Evolutionary conservation across 1,140 invertebrate genomes (phyloP).

Genomic region (Amphibalanus amphitrite): DNA sequence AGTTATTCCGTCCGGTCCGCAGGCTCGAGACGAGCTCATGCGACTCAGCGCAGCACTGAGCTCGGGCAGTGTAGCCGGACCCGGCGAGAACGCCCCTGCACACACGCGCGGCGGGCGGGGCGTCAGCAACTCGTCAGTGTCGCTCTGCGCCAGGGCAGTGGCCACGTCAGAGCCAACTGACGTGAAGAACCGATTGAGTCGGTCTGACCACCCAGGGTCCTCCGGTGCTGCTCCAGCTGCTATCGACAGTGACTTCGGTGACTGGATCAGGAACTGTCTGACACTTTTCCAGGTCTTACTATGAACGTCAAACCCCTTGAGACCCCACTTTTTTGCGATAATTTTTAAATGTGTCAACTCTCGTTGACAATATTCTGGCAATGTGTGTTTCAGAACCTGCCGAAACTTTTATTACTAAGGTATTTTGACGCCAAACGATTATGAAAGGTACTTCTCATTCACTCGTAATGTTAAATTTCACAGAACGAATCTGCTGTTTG

Average conservation of each 20-base stretch:
- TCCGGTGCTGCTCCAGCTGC: neutral
- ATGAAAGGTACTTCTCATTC: no score
- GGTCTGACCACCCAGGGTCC: neutral
- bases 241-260: neutral
- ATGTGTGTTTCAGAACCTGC: no score
- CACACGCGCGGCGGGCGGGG: neutral
- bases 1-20: neutral
- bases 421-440: no score
- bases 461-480: no score
- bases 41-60: neutral
- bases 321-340: no score
- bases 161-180: neutral
- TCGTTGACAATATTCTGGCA: no score
- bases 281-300: no score
- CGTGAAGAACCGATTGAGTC: neutral
- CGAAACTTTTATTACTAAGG: no score
- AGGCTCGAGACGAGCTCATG: neutral
- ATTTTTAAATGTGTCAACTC: no score
- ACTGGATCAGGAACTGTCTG: no score
- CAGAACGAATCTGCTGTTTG: no score
- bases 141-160: neutral
- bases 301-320: no score
- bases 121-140: neutral
- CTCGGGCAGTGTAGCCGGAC: neutral
- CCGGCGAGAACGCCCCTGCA: neutral